These are phyloP conservation scores for Sarcophaga bullata DNA, from an alignment of 1,140 invertebrate species.

Conservation along the genomic window DNA sequence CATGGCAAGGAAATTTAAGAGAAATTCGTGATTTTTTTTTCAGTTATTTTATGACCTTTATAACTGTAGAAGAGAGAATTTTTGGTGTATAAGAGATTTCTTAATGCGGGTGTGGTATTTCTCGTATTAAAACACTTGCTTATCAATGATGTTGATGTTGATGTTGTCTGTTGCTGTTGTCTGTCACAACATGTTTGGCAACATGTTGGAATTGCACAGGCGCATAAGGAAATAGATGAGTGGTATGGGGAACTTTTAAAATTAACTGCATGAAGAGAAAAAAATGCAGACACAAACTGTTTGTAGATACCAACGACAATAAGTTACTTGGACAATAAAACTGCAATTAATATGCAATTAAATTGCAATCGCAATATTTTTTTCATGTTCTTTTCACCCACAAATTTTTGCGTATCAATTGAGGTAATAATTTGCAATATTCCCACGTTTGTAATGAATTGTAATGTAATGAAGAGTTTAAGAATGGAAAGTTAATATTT, in stretches of 20 bases:
- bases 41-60: too few relatives aligned
- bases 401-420: not conserved
- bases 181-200: not conserved
- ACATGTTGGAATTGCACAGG: not conserved
- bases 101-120: constrained; percentile 10
- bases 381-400: not conserved
- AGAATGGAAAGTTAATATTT: too few relatives aligned
- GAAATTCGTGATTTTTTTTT: too few relatives aligned
- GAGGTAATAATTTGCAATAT: constrained; percentile 2
- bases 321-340: constrained; percentile 10
- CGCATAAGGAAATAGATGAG: not conserved
- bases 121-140: not conserved
- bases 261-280: not conserved
- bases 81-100: not conserved
- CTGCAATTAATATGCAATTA: constrained; percentile 8
- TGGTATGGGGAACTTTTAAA: not conserved
- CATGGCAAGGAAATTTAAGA: too few relatives aligned
- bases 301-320: not conserved
- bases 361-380: not conserved
- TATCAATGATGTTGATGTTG: not conserved
- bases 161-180: too few relatives aligned
- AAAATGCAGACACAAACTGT: not conserved
- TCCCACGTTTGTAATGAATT: not conserved
- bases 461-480: too few relatives aligned
- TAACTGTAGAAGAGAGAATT: too few relatives aligned